These are phyloP conservation scores for Galago senegalensis DNA, from an alignment of 2,797 vertebrate species.

Conservation along the genomic window DNA sequence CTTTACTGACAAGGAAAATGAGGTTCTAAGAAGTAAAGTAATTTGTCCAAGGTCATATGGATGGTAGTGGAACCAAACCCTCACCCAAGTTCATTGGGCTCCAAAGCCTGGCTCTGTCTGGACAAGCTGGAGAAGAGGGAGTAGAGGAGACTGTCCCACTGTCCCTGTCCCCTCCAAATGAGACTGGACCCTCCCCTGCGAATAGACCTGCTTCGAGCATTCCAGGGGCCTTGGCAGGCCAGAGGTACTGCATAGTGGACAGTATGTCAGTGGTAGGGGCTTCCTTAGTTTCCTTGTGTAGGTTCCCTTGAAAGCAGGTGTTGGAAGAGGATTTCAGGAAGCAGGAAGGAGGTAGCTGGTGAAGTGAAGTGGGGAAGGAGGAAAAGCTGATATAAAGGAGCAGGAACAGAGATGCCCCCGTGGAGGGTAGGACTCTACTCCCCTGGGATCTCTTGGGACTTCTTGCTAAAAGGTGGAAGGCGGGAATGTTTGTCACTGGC, in stretches of 20 bases:
- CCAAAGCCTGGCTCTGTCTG: neutral
- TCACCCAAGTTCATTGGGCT: neutral
- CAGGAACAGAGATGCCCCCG: neutral
- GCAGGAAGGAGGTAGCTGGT: neutral
- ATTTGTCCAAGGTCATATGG: neutral
- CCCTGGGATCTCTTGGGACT: neutral
- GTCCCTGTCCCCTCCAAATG: neutral
- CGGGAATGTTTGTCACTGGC: too few species aligned
- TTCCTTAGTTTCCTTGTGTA: neutral
- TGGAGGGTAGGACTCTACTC: neutral
- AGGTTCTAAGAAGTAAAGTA: neutral
- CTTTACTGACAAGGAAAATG: neutral
- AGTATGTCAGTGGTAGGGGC: neutral
- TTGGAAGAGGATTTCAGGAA: neutral
- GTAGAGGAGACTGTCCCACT: neutral
- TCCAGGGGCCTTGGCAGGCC: neutral
- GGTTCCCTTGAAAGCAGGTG: neutral
- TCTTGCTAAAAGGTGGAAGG: neutral
- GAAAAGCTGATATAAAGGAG: neutral
- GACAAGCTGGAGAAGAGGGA: neutral
- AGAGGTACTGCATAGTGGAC: neutral
- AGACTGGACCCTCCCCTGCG: neutral
- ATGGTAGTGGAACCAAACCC: neutral
- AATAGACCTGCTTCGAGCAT: neutral
- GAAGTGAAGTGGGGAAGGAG: neutral